phyloP scores from a whole-genome alignment of 2,888 invertebrate genomes.

The Elysia crispata region DNA sequence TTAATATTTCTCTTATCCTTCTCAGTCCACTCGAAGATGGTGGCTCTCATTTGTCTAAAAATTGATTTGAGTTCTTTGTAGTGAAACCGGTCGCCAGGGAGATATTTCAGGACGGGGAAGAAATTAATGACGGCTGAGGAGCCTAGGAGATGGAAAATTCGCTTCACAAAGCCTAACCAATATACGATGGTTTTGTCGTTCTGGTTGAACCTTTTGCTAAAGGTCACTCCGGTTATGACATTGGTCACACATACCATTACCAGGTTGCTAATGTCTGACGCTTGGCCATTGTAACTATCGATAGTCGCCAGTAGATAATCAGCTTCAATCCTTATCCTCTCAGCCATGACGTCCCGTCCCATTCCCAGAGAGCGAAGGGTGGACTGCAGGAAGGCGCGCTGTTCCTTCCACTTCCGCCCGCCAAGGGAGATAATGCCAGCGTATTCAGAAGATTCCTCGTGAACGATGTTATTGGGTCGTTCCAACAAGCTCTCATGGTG shows the following conservation, averaged over 20 bases:
- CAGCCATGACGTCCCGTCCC: constrained; percentile 42
- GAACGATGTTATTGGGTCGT: constrained; percentile 12
- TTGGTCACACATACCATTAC: constrained; percentile 17
- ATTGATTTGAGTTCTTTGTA: not conserved
- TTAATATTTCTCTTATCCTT: constrained; percentile 20
- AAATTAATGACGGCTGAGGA: not conserved
- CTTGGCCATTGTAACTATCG: constrained; percentile 12
- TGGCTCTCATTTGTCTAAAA: not conserved
- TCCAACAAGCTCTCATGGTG: constrained; percentile 30
- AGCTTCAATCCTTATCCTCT: constrained; percentile 25
- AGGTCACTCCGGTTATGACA: constrained; percentile 26
- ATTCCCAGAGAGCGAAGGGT: constrained; percentile 31
- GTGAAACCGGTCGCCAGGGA: constrained; percentile 37
- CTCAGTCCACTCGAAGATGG: not conserved
- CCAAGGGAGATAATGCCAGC: constrained; percentile 24
- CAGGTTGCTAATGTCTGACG: constrained; percentile 18
- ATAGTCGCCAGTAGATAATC: constrained; percentile 23
- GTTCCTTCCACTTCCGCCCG: constrained; percentile 32
- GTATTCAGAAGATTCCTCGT: not conserved
- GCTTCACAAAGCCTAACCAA: not conserved
- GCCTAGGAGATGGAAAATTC: not conserved
- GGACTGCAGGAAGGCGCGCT: constrained; percentile 24
- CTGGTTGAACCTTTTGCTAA: constrained; percentile 40
- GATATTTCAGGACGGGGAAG: constrained; percentile 31
- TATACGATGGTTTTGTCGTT: constrained; percentile 26